These are phyloP conservation scores for Anhinga rufa DNA, from an alignment of 2,113 vertebrate genomes.

Conservation along the genomic window DNA sequence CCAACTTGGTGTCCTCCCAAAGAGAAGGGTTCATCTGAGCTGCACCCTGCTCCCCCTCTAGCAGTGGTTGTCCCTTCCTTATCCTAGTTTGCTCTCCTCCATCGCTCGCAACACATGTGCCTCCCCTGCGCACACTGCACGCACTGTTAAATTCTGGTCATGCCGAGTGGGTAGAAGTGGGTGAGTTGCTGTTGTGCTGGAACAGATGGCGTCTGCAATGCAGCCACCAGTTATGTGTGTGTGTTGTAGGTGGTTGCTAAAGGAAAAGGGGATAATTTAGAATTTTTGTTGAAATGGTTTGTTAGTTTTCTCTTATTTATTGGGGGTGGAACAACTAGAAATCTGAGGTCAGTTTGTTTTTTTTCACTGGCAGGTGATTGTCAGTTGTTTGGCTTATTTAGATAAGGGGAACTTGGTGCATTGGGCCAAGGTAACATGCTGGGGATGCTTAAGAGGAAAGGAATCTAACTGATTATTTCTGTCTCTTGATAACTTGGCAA, in stretches of 20 bases:
- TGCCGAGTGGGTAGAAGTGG: constrained; percentile 42
- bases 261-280: not conserved
- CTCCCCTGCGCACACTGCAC: not conserved
- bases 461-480: not conserved
- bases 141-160: constrained; percentile 19
- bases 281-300: not conserved
- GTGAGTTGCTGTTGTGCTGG: constrained; percentile 43
- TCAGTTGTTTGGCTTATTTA: not conserved
- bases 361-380: not conserved
- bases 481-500: not conserved
- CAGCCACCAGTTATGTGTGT: constrained; percentile 13
- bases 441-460: not conserved
- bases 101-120: not conserved
- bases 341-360: not conserved
- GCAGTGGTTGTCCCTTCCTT: not conserved
- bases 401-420: not conserved
- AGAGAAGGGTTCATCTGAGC: not conserved
- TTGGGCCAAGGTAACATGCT: not conserved
- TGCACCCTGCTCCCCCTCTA: not conserved
- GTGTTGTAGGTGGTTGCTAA: constrained; percentile 47
- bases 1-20: fast-evolving
- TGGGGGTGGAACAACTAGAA: not conserved
- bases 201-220: constrained; percentile 53
- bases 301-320: not conserved
- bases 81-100: not conserved